These are phyloP conservation scores for Drosophila cyrtoloma DNA, from an alignment of 2,888 invertebrate species.

Conservation along the genomic window DNA sequence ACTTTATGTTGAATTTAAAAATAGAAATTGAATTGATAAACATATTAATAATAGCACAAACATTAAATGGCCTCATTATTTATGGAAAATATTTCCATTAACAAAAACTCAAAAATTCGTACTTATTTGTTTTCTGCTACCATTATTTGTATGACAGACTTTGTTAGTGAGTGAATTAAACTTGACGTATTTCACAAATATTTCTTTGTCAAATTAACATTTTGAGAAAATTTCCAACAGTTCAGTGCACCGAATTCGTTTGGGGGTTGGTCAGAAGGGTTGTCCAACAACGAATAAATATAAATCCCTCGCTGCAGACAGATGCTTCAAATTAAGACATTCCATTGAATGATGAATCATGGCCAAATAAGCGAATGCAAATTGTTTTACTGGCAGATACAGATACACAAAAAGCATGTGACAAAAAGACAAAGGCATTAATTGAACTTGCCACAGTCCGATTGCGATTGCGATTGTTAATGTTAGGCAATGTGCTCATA, in stretches of 20 bases:
- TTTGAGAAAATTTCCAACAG: not conserved
- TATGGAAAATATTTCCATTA: not conserved
- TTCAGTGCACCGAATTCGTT: constrained; percentile 39
- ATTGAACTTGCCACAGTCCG: constrained; percentile 60
- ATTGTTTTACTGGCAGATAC: constrained; percentile 38
- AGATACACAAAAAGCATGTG: constrained; percentile 49
- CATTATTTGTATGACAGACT: not conserved
- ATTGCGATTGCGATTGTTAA: constrained; percentile 11
- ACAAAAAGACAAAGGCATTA: constrained; percentile 50
- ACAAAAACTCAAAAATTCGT: not conserved
- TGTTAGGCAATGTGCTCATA: constrained; percentile 39
- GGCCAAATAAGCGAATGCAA: constrained; percentile 60
- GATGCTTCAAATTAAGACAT: constrained; percentile 76
- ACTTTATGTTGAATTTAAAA: not conserved
- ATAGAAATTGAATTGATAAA: not conserved
- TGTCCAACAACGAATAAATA: constrained; percentile 9
- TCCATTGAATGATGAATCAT: constrained; percentile 59
- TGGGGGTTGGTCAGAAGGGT: not conserved
- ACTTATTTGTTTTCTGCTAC: no score
- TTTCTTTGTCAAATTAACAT: constrained; percentile 1
- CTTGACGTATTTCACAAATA: not conserved
- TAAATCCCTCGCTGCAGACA: constrained; percentile 39
- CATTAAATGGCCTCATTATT: not conserved
- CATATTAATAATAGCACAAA: not conserved
- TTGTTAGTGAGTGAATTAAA: not conserved